These are phyloP conservation scores for Neocrepidodera transversa DNA, from an alignment of 2,888 invertebrate genomes.

Conservation along the genomic window DNA sequence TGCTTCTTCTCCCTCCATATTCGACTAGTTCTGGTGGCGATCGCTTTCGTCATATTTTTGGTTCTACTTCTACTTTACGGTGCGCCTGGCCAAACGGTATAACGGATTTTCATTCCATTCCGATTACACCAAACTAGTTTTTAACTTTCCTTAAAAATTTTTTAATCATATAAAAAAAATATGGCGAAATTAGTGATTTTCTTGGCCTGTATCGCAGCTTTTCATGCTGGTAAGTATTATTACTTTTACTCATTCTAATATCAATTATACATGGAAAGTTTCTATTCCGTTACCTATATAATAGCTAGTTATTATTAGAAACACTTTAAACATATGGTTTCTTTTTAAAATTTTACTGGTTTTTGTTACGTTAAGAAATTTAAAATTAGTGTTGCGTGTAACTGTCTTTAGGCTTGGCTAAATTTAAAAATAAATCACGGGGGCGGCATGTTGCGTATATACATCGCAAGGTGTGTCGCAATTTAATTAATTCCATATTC, in stretches of 20 bases:
- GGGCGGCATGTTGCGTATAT: too few relatives aligned
- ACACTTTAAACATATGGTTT: too few relatives aligned
- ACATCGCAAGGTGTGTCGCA: too few relatives aligned
- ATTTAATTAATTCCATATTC: too few relatives aligned
- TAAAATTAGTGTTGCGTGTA: too few relatives aligned
- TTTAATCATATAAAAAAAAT: neutral
- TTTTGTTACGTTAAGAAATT: too few relatives aligned
- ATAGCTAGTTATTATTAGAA: too few relatives aligned
- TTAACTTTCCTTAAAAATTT: neutral
- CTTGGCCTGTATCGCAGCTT: conserved; percentile 30
- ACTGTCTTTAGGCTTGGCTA: too few relatives aligned
- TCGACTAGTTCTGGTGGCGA: neutral
- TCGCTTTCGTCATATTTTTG: neutral
- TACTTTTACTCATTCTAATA: conserved; percentile 15
- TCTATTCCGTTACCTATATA: too few relatives aligned
- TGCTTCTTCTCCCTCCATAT: neutral
- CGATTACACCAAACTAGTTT: neutral
- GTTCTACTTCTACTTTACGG: neutral
- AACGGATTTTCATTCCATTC: neutral
- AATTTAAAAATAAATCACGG: too few relatives aligned
- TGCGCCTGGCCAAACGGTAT: neutral
- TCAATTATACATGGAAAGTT: too few relatives aligned
- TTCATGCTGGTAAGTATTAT: conserved; percentile 31
- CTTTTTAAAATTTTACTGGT: too few relatives aligned
- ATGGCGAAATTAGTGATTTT: conserved; percentile 33